A percentile compares a stretch with the other conserved stretches of the same genome.
Evolutionary conservation across 2,113 vertebrate genomes (phyloP).

Genomic region (Percina caprodes): DNA sequence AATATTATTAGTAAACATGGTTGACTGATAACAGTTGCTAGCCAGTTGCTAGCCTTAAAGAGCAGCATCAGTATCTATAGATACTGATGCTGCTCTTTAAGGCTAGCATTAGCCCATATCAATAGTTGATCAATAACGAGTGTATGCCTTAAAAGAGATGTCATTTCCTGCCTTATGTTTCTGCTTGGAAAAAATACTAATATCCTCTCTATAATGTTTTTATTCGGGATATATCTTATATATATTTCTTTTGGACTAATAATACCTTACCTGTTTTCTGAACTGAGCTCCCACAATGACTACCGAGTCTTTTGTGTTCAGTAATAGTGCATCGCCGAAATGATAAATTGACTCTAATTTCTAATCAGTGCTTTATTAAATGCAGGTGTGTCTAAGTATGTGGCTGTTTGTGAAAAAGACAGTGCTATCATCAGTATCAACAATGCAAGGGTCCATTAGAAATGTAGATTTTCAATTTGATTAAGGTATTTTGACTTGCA

Average conservation of each 20-base stretch:
- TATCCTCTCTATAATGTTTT: background rate
- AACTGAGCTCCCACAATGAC: background rate
- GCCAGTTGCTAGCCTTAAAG: no score
- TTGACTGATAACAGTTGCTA: no score
- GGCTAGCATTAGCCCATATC: no score
- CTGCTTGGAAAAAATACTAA: background rate
- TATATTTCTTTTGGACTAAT: background rate
- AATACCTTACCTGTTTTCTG: background rate
- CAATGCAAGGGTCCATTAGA: background rate
- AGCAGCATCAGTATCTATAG: no score
- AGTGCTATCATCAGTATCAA: background rate
- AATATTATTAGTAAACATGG: background rate
- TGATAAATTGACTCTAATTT: background rate
- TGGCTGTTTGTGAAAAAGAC: background rate
- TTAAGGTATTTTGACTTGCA: background rate
- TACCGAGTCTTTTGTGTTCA: no score
- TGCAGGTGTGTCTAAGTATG: background rate
- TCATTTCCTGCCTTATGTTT: background rate
- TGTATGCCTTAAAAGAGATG: background rate
- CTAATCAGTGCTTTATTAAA: conserved; percentile 5
- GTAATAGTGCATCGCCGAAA: background rate
- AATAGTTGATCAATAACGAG: background rate
- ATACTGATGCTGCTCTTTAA: no score
- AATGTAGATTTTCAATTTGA: background rate
- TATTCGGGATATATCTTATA: background rate